These are phyloP conservation scores for Pseudorhombus dupliciocellatus DNA, from an alignment of 2,113 vertebrate genomes.

Conservation along the genomic window DNA sequence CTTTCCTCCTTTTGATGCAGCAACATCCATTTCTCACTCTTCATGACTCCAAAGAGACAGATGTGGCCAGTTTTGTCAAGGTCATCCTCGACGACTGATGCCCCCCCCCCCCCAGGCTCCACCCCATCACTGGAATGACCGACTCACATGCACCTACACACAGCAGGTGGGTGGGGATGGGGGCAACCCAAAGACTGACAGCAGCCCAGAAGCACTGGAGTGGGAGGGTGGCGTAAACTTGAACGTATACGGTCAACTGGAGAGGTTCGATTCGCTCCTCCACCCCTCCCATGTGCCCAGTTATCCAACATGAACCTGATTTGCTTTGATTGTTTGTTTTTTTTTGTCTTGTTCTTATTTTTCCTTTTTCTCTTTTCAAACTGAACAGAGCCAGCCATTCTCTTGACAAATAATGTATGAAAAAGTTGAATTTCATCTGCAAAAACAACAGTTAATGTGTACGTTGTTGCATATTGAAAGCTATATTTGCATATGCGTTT, in stretches of 20 bases:
- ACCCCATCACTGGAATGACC: conserved; percentile 71
- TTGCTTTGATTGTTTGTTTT: conserved; percentile 23
- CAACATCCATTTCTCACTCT: conserved; percentile 94
- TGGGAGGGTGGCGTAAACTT: conserved; percentile 53
- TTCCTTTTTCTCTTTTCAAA: conserved; percentile 40
- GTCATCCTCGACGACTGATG: conserved; percentile 93
- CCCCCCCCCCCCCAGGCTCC: conserved; percentile 45
- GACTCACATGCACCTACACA: conserved; percentile 64
- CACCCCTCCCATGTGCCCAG: conserved; percentile 60
- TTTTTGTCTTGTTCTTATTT: conserved; percentile 17
- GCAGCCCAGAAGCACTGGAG: conserved; percentile 64
- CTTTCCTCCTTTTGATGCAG: conserved; percentile 70
- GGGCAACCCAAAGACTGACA: conserved; percentile 67
- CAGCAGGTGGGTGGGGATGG: conserved; percentile 18
- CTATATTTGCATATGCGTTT: conserved; percentile 67
- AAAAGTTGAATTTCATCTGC: conserved; percentile 65
- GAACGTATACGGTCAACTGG: conserved; percentile 63
- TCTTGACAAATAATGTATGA: conserved; percentile 64
- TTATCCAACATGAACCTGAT: conserved; percentile 52
- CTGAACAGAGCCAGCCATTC: conserved; percentile 60
- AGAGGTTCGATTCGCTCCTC: conserved; percentile 65
- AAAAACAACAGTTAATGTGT: conserved; percentile 64
- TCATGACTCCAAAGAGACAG: conserved; percentile 98
- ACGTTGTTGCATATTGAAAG: conserved; percentile 66
- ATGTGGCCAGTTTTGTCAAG: conserved; percentile 99